Evolutionary conservation across 2,113 vertebrate species (phyloP).

Genomic region (Podarcis raffonei): DNA sequence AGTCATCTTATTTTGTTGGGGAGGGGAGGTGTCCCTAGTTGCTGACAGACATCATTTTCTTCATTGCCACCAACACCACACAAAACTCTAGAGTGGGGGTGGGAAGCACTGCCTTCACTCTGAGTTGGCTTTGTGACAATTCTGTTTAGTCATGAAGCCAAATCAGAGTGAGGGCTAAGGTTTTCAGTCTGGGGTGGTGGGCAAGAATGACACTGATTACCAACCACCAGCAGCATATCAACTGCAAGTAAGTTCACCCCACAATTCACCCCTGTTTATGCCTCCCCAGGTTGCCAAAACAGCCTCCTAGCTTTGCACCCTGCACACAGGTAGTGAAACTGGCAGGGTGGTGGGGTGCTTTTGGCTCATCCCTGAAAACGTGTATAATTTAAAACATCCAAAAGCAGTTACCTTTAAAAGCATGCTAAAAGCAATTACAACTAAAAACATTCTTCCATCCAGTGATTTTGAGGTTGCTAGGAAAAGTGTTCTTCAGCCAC

Average conservation of each 20-base stretch:
- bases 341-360: too few species aligned
- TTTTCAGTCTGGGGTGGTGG: background rate
- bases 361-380: too few species aligned
- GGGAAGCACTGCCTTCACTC: background rate
- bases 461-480: too few species aligned
- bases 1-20: too few species aligned
- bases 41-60: background rate
- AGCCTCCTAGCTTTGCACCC: too few species aligned
- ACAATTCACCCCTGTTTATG: background rate
- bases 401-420: too few species aligned
- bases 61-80: background rate
- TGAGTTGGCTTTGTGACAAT: background rate
- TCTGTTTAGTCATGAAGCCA: background rate
- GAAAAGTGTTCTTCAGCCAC: too few species aligned
- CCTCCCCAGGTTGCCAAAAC: background rate
- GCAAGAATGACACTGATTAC: background rate
- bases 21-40: background rate
- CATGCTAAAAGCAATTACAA: too few species aligned
- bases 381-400: too few species aligned
- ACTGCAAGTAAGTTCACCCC: too few species aligned
- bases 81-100: background rate
- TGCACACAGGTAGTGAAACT: too few species aligned
- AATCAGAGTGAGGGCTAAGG: background rate
- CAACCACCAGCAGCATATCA: background rate
- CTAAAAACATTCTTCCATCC: too few species aligned